phyloP scores from a whole-genome alignment of 2,797 vertebrate genomes.

The Gobionotothen gibberifrons region DNA sequence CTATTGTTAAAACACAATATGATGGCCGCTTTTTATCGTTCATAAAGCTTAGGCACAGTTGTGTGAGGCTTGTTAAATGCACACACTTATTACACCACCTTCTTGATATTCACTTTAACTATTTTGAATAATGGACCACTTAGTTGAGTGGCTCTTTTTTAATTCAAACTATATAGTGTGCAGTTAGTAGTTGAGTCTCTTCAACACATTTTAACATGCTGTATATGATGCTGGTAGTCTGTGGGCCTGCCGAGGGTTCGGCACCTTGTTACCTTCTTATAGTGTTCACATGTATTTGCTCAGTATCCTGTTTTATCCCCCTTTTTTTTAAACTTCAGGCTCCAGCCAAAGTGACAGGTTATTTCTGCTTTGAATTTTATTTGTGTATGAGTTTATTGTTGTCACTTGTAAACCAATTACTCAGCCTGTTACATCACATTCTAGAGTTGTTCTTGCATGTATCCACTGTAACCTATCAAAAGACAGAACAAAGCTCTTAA shows the following conservation, averaged over 20 bases:
- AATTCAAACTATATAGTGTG: conserved; percentile 7
- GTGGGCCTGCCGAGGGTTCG: background rate
- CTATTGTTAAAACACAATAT: conserved; percentile 9
- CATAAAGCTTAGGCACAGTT: conserved; percentile 42
- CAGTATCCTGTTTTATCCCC: conserved; percentile 1
- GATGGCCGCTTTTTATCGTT: background rate
- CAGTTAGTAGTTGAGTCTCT: conserved; percentile 26
- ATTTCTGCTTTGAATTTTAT: background rate
- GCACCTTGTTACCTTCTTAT: conserved; percentile 22
- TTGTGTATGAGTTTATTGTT: background rate
- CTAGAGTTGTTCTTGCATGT: too few relatives aligned
- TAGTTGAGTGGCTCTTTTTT: conserved; percentile 7
- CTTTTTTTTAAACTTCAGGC: background rate
- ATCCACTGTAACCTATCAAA: too few relatives aligned
- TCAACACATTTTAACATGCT: conserved; percentile 20
- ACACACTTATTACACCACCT: conserved; percentile 18
- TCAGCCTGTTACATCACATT: too few relatives aligned
- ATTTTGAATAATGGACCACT: background rate
- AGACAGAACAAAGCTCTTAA: too few relatives aligned
- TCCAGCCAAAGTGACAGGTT: background rate
- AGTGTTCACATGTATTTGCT: conserved; percentile 16
- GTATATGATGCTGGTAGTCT: conserved; percentile 3
- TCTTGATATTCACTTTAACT: conserved; percentile 5
- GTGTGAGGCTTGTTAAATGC: conserved; percentile 41
- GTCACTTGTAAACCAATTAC: background rate